These are phyloP conservation scores for Porites rus DNA, from an alignment of 92 coral and sea anemone species.

Conservation along the genomic window DNA sequence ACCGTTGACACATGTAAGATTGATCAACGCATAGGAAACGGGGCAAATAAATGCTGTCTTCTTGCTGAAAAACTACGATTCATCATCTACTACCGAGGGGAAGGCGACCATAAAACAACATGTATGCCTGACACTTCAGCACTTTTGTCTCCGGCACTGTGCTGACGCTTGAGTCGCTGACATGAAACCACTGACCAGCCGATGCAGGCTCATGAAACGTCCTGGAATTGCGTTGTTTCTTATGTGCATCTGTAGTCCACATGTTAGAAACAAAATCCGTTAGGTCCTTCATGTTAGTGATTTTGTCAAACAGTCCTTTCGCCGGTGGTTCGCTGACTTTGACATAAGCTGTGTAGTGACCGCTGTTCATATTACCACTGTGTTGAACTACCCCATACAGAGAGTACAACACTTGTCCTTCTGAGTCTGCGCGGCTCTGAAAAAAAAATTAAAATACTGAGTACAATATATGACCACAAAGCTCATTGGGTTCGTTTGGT, in stretches of 20 bases:
- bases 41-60: background rate
- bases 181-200: slow-evolving; percentile 92
- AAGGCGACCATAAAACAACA: slow-evolving; percentile 93
- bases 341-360: slow-evolving; percentile 97
- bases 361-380: slow-evolving; percentile 95
- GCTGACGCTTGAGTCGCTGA: slow-evolving; percentile 91
- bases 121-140: slow-evolving; percentile 93
- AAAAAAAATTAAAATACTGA: background rate
- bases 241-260: slow-evolving; percentile 64
- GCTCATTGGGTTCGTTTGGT: too few species aligned
- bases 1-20: background rate
- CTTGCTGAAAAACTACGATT: background rate
- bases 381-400: slow-evolving; percentile 91
- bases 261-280: slow-evolving; percentile 61
- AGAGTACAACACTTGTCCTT: slow-evolving; percentile 84
- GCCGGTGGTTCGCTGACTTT: slow-evolving; percentile 64
- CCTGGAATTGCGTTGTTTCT: slow-evolving; percentile 23
- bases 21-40: background rate
- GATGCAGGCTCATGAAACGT: slow-evolving; percentile 62
- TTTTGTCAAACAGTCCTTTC: slow-evolving; percentile 51
- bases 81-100: slow-evolving; percentile 36
- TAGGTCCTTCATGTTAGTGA: slow-evolving; percentile 70
- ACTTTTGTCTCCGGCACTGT: slow-evolving; percentile 80
- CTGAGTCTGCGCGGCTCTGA: slow-evolving; percentile 80
- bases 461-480: background rate